These are phyloP conservation scores for Elanus axillaris DNA, from an alignment of 2,113 vertebrate genomes.

Conservation along the genomic window DNA sequence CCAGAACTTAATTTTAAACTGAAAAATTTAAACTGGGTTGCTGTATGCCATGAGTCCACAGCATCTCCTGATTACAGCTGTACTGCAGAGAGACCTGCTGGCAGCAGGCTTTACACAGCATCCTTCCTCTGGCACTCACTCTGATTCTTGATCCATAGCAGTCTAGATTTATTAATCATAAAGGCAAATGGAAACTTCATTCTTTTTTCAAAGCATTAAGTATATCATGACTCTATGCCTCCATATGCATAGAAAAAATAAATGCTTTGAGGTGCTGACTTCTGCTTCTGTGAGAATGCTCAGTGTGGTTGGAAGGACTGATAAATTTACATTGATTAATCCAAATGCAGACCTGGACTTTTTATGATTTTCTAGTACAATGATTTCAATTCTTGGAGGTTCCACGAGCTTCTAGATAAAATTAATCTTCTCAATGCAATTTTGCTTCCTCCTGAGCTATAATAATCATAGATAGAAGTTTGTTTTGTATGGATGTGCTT, in stretches of 20 bases:
- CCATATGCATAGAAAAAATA: background rate
- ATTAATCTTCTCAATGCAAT: background rate
- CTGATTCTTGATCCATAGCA: background rate
- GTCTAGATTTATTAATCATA: background rate
- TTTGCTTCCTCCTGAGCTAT: background rate
- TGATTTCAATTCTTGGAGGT: background rate
- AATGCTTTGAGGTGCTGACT: background rate
- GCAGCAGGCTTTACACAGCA: background rate
- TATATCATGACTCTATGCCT: background rate
- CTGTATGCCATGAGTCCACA: fast-evolving
- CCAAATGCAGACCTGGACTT: background rate
- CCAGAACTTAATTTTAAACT: background rate
- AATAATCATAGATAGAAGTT: background rate
- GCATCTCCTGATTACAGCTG: background rate
- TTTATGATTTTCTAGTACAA: background rate
- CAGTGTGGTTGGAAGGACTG: background rate
- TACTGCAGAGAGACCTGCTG: background rate
- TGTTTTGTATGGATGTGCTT: background rate
- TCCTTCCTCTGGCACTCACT: background rate
- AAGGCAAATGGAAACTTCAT: background rate
- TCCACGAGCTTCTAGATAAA: background rate
- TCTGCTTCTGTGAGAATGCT: background rate
- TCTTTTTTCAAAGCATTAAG: background rate
- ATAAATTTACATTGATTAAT: background rate
- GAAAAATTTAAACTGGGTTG: background rate